Conservation (phyloP, 1,140 invertebrate genomes). For the Sycobia sp. region DNA sequence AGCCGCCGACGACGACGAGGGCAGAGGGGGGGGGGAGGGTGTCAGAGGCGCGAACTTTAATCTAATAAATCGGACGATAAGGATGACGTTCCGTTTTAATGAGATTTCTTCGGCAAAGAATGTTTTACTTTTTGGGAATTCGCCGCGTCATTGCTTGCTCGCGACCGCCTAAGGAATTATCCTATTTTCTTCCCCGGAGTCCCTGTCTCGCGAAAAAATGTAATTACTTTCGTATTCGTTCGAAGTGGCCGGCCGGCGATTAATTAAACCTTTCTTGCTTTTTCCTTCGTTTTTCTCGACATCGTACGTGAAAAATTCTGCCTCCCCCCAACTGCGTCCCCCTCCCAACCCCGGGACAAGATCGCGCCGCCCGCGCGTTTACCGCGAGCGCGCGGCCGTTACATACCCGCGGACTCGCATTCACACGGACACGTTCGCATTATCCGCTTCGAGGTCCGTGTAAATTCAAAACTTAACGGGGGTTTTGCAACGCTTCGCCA, state of each 20-base stretch:
- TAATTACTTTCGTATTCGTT: conserved; percentile 25
- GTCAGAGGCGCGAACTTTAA: conserved; percentile 29
- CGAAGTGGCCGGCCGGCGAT: too few species aligned
- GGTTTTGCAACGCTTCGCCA: too few species aligned
- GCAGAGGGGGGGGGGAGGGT: too few species aligned
- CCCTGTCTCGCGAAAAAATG: conserved; percentile 1
- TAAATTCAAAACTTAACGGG: too few species aligned
- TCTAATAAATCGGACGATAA: conserved; percentile 29
- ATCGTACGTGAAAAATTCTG: background rate
- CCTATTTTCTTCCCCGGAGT: background rate
- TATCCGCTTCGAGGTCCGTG: too few species aligned
- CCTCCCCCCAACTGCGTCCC: background rate
- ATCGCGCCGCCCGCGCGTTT: too few species aligned
- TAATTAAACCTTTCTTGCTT: background rate
- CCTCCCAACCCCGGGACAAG: too few species aligned
- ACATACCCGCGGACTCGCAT: too few species aligned
- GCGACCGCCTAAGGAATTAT: conserved; percentile 16
- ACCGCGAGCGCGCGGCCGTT: too few species aligned
- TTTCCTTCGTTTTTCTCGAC: background rate
- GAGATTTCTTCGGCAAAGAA: conserved; percentile 33
- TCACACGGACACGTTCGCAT: too few species aligned
- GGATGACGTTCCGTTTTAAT: conserved; percentile 24
- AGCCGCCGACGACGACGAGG: too few species aligned
- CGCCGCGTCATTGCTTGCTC: conserved; percentile 15
- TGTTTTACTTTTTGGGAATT: conserved; percentile 29